Conservation (phyloP, 2,797 vertebrate genomes). For the Acanthurus leucopareius region DNA sequence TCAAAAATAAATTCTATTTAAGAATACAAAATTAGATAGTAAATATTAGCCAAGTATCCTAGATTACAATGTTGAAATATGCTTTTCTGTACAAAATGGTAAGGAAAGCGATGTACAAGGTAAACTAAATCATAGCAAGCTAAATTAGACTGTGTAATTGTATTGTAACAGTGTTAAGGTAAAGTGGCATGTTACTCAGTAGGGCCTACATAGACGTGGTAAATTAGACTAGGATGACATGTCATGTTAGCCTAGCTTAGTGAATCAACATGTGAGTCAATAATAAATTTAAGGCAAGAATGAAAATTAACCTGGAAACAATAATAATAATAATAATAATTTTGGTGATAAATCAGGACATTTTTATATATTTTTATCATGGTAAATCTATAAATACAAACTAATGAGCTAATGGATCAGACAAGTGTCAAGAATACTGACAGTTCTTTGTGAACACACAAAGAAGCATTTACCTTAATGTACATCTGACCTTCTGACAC, state of each 20-base stretch:
- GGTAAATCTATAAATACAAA: neutral
- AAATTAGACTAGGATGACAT: slow-evolving; percentile 5
- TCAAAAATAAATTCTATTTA: neutral
- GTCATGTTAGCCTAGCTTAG: neutral
- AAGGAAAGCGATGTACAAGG: neutral
- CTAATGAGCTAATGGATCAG: neutral
- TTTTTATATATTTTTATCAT: neutral
- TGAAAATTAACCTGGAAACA: neutral
- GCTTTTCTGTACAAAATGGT: neutral
- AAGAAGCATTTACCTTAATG: neutral
- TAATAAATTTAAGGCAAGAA: neutral
- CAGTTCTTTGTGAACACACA: too few relatives aligned
- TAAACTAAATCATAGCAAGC: neutral
- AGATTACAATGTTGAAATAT: too few relatives aligned
- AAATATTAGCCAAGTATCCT: neutral
- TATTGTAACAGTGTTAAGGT: neutral
- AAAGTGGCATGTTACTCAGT: neutral
- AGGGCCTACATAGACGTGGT: neutral
- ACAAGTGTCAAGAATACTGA: neutral
- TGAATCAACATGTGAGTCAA: neutral
- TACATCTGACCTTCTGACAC: slow-evolving; percentile 39
- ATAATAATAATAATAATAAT: neutral
- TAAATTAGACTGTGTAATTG: neutral
- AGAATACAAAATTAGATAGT: neutral
- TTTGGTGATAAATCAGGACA: neutral